phyloP scores from a whole-genome alignment of 2,888 invertebrate genomes.

The Zele albiditarsus region DNA sequence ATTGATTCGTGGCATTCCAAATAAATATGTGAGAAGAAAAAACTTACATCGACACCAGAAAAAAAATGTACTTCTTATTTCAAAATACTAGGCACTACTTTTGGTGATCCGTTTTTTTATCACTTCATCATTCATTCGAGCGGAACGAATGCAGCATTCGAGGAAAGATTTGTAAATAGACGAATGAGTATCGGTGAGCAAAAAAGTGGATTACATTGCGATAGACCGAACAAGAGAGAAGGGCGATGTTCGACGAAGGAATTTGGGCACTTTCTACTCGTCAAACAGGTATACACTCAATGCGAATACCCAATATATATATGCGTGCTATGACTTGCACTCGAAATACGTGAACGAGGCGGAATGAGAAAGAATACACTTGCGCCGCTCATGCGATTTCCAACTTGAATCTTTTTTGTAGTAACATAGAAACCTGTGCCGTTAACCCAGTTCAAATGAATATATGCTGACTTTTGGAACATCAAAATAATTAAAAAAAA shows the following conservation, averaged over 20 bases:
- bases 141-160: conserved; percentile 40
- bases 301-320: conserved; percentile 19
- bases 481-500: conserved; percentile 21
- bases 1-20: too few relatives aligned
- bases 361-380: conserved; percentile 21
- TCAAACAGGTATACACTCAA: conserved; percentile 41
- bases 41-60: too few relatives aligned
- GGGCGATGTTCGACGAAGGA: conserved; percentile 53
- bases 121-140: conserved; percentile 30
- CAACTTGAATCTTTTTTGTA: conserved; percentile 27
- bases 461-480: conserved; percentile 35
- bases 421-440: conserved; percentile 56
- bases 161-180: conserved; percentile 18
- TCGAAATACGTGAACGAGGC: not conserved
- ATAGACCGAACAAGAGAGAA: conserved; percentile 36
- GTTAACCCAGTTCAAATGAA: conserved; percentile 59
- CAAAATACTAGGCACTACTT: too few relatives aligned
- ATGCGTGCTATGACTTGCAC: not conserved
- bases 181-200: not conserved
- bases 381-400: conserved; percentile 17
- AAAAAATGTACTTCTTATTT: too few relatives aligned
- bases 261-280: conserved; percentile 69
- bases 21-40: too few relatives aligned
- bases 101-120: too few relatives aligned
- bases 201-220: conserved; percentile 43